Conservation (phyloP, 2,888 invertebrate species). For the Tupiocoris notatus region DNA sequence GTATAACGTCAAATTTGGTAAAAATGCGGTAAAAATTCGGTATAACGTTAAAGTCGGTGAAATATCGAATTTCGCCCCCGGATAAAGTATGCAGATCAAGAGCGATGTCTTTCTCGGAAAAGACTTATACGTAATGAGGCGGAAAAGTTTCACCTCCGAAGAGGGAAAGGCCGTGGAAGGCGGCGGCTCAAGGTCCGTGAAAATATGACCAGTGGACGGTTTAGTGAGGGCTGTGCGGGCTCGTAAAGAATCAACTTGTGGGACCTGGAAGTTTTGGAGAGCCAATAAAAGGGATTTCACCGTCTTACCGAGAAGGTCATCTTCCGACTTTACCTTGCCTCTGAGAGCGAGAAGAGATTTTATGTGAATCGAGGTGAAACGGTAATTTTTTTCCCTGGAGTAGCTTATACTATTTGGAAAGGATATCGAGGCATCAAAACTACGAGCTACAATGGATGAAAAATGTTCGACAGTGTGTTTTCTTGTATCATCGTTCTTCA, state of each 20-base stretch:
- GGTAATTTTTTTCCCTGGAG: no score
- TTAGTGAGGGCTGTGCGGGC: background rate
- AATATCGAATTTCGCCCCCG: no score
- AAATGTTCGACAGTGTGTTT: no score
- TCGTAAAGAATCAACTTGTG: background rate
- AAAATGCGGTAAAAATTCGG: no score
- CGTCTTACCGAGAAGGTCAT: background rate
- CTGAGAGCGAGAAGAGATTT: background rate
- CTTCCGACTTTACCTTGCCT: background rate
- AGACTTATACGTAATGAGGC: background rate
- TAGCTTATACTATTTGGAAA: no score
- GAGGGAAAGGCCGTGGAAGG: background rate
- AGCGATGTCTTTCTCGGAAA: background rate
- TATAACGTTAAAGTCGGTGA: no score
- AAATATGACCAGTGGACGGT: background rate
- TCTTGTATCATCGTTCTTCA: no score
- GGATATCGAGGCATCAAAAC: no score
- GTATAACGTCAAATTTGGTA: no score
- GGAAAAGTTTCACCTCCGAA: background rate
- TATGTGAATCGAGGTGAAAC: background rate
- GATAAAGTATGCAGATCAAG: background rate
- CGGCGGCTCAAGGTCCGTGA: background rate
- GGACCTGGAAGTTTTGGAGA: background rate
- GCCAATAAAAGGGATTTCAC: background rate
- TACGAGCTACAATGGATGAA: no score